phyloP scores from a whole-genome alignment of 2,888 invertebrate genomes.

The Sarcophaga rosellei region DNA sequence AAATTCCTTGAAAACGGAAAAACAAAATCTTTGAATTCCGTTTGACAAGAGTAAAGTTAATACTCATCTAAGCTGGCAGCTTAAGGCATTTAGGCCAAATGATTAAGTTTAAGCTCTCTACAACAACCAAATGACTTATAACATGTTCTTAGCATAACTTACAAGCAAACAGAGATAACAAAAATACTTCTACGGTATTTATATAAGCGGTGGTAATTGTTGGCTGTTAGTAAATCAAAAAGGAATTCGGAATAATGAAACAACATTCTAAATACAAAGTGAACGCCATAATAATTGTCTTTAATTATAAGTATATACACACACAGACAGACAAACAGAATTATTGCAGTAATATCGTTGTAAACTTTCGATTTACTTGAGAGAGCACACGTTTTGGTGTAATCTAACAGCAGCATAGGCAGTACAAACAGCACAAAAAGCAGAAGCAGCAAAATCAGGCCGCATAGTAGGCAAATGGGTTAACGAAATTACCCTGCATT shows the following conservation, averaged over 20 bases:
- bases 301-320: background rate
- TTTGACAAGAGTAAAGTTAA: no score
- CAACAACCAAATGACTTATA: no score
- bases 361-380: background rate
- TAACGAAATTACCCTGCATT: slow-evolving; percentile 26
- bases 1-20: no score
- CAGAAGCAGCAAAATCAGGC: no score
- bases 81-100: no score
- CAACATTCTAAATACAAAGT: background rate
- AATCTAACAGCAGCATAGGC: background rate
- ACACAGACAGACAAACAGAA: background rate
- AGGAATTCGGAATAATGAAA: background rate
- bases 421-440: no score
- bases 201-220: background rate
- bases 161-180: background rate
- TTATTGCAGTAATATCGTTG: background rate
- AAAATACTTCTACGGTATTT: background rate
- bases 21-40: no score
- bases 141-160: no score
- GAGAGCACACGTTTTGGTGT: background rate
- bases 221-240: background rate
- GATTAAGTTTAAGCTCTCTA: no score
- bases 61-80: no score
- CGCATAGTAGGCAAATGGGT: slow-evolving; percentile 9
- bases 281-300: background rate